phyloP scores from a whole-genome alignment of 2,113 vertebrate genomes.

The Chaenogobius annularis region DNA sequence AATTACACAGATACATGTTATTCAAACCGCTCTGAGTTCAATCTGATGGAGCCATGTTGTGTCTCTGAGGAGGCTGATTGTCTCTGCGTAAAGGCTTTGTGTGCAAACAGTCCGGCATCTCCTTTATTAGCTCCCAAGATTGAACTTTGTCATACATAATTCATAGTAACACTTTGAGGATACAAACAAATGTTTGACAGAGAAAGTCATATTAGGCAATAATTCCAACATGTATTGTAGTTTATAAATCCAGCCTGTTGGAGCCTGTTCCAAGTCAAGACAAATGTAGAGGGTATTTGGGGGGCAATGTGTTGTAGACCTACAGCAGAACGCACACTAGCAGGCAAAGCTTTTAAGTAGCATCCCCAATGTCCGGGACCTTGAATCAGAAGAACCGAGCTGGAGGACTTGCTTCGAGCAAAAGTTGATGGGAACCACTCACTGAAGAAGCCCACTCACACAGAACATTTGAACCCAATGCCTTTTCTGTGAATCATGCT shows the following conservation, averaged over 20 bases:
- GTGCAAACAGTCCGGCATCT: conserved; percentile 15
- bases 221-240: neutral
- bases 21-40: neutral
- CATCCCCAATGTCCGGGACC: too few species aligned
- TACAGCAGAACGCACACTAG: neutral
- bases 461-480: too few species aligned
- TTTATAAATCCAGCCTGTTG: neutral
- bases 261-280: neutral
- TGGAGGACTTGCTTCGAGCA: too few species aligned
- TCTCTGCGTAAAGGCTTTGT: conserved; percentile 9
- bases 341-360: too few species aligned
- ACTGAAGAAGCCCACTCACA: too few species aligned
- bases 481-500: too few species aligned
- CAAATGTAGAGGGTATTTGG: neutral
- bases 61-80: conserved; percentile 14
- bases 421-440: neutral
- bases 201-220: neutral
- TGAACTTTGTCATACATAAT: conserved; percentile 2
- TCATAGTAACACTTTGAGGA: neutral
- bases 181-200: neutral
- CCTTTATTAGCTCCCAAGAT: neutral
- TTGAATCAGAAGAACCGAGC: too few species aligned
- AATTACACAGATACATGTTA: conserved; percentile 34
- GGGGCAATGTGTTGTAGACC: too few species aligned
- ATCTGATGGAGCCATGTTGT: neutral